These are phyloP conservation scores for Perithous albicinctus DNA, from an alignment of 2,888 invertebrate genomes.

Conservation along the genomic window DNA sequence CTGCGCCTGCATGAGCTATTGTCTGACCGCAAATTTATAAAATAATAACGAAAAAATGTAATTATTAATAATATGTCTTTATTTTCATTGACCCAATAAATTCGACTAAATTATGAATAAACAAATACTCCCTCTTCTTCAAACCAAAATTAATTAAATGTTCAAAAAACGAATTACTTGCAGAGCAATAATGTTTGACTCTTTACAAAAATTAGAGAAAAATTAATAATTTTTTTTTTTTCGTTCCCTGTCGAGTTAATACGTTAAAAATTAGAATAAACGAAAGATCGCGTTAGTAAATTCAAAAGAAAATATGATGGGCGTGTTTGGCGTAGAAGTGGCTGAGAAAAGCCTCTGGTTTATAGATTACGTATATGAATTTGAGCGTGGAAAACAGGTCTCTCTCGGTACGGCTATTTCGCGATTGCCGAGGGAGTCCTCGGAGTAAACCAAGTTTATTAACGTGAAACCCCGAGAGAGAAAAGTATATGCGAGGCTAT, in stretches of 20 bases:
- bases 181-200: not conserved
- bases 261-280: conserved; percentile 36
- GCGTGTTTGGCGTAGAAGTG: conserved; percentile 41
- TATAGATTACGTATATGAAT: conserved; percentile 26
- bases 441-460: conserved; percentile 38
- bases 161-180: not conserved
- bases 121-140: not conserved
- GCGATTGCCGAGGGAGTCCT: conserved; percentile 5
- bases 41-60: conserved; percentile 7
- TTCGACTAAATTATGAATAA: no score
- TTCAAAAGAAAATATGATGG: conserved; percentile 55
- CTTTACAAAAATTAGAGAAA: not conserved
- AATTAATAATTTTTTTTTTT: not conserved
- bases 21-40: conserved; percentile 64
- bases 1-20: conserved; percentile 50
- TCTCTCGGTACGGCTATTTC: conserved; percentile 29
- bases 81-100: no score
- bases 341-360: conserved; percentile 39
- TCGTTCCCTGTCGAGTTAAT: not conserved
- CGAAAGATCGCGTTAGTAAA: conserved; percentile 40
- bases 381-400: conserved; percentile 21
- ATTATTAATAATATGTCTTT: no score
- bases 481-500: conserved; percentile 47
- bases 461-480: conserved; percentile 11
- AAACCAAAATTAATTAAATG: not conserved